phyloP scores from a whole-genome alignment of 2,888 invertebrate genomes.

The Deroplatys truncata region DNA sequence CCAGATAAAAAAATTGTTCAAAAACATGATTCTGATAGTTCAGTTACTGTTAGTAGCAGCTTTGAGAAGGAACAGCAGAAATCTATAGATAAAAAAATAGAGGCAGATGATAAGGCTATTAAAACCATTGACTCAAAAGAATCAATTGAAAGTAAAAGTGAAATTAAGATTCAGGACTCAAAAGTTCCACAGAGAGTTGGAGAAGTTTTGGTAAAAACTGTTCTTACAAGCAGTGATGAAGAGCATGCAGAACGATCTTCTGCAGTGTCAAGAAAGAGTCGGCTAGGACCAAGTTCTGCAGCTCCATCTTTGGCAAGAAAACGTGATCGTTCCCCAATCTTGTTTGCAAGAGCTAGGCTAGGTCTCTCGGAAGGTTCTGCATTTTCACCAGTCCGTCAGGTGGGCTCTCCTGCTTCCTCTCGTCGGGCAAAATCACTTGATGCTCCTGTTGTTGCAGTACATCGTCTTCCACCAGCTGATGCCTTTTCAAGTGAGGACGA shows the following conservation, averaged over 20 bases:
- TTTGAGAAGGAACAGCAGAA: not conserved
- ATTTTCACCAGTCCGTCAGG: conserved; percentile 65
- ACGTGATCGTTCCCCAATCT: conserved; percentile 69
- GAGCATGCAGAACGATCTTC: not conserved
- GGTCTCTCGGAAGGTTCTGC: conserved; percentile 83
- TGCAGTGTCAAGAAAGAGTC: not conserved
- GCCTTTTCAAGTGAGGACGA: conserved; percentile 87
- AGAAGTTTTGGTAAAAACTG: not conserved
- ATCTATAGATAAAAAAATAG: no score
- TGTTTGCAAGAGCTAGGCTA: conserved; percentile 74
- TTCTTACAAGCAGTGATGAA: conserved; percentile 4
- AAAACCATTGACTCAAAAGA: not conserved
- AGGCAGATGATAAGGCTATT: not conserved
- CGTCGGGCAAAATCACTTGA: conserved; percentile 80
- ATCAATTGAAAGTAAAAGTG: not conserved
- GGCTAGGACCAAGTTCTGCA: not conserved
- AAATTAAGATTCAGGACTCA: not conserved
- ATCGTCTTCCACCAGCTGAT: conserved; percentile 74
- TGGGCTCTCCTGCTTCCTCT: conserved; percentile 69
- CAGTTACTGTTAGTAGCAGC: not conserved
- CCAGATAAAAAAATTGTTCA: not conserved
- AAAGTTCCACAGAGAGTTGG: not conserved
- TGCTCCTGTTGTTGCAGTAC: conserved; percentile 76
- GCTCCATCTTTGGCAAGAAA: conserved; percentile 46
- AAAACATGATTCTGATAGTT: conserved; percentile 1